Evolutionary conservation across 2,113 vertebrate species (phyloP), one percentile per base, ranked within the genome.

Genomic region (Pelobates fuscus): DNA sequence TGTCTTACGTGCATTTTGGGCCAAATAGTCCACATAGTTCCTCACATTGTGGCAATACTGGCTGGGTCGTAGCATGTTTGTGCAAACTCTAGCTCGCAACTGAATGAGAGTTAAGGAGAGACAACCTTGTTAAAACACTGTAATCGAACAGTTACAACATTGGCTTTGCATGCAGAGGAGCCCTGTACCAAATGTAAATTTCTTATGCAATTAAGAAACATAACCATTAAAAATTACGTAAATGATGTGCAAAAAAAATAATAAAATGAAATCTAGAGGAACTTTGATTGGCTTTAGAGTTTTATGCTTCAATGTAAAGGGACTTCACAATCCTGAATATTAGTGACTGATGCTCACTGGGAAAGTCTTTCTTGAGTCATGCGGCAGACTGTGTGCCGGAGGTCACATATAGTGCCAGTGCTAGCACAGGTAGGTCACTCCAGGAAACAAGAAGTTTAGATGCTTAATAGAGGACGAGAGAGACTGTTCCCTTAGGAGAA

Each of bases 391-490:
- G 32, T 37, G 5, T 37, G 32, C 41, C 64, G 25, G 17, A 18
- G 65, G 73, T 23, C 10, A 68, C 62, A 26, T 25, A 10, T 30
- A 41, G 41, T n/a, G 32, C 12, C 72, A 30, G 25, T 27, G 41
- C 20, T 55, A 68, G 20, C 65, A 77, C 18, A 68, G 32, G 63
- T 46, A 49, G 37, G 44, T 61, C 37, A 55, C 18, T 23, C 26
- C 10, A 65, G 61, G 23, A 26, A 23, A 25, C 58, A n/a, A 23
- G 32, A 43, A 49, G 63, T 58, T 18, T 44, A 29, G n/a, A 46
- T 49, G 44, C 60, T 67, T 76, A n/a, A 63, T 63, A 76, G n/a
- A n/a, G n/a, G n/a, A n/a, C 70, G 46, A 76, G 37, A 67, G n/a
- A 76, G n/a, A 67, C 44, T 76, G 41, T 76, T 67, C 63, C 70